Evolutionary conservation across 1,140 invertebrate genomes (phyloP), one percentile per base, ranked within the genome.

Genomic region (Drosophila subobscura): DNA sequence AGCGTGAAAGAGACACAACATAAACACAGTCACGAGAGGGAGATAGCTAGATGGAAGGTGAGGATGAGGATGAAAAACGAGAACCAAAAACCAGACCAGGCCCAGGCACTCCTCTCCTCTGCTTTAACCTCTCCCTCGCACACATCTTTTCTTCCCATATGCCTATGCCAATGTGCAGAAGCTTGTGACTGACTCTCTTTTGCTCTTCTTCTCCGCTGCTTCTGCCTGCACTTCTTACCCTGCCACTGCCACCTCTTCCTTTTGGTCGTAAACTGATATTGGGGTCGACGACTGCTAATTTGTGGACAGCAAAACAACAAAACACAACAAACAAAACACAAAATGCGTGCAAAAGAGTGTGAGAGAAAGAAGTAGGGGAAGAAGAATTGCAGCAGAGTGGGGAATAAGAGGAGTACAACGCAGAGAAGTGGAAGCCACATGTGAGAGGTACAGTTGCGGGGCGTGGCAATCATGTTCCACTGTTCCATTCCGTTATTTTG

Each of bases 261-360:
- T 45, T 45, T 51, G 70, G 65, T 83, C 83, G 83, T 88, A 88
- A 88, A 83, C 83, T 76, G 78, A 88, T 88, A 88, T 88, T 88
- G 83, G 86, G 83, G 83, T 88, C 83, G 83, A 72, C 83, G 83
- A 88, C 83, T 83, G 83, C 83, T 86, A 88, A 86, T 86, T 86
- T 86, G 77, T 86, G 81, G 79, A 79, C 55, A 81, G 53, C 68
- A 63, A 59, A 54, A 44, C 45, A 56, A 45, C 23, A 23, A n/a
- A 40, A 53, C 45, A 40, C 50, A 46, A 42, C 46, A 58, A 77
- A 66, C 54, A 72, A 57, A 47, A 73, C 61, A 65, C 52, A 73
- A 73, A 73, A 73, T 73, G 71, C 71, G 56, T 60, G 73, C 75
- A 51, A 37, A 58, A 76, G 50, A 55, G 44, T 58, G 58, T 58